These are phyloP conservation scores for Atopsyche davidsoni DNA, from an alignment of 1,140 invertebrate genomes.

Conservation along the genomic window DNA sequence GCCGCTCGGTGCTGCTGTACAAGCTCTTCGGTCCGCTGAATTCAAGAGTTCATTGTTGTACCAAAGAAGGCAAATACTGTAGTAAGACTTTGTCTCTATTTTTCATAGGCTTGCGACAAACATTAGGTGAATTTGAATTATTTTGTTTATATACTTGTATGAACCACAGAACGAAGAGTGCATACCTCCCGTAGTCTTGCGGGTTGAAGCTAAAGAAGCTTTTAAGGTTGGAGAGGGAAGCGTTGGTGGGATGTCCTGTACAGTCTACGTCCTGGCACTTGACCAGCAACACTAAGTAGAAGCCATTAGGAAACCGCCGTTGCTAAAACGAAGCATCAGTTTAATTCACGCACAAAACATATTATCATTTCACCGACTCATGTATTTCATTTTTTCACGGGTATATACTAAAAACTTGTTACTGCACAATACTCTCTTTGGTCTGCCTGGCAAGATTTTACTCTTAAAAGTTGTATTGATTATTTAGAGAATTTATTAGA, in stretches of 20 bases:
- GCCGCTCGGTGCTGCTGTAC: too few relatives aligned
- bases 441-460: not conserved
- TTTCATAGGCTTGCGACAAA: too few relatives aligned
- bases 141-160: not conserved
- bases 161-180: too few relatives aligned
- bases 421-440: not conserved
- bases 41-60: too few relatives aligned
- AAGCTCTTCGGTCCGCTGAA: too few relatives aligned
- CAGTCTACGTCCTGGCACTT: conserved; percentile 71
- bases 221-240: conserved; percentile 1
- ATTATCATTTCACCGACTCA: not conserved
- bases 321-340: conserved; percentile 46
- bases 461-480: not conserved
- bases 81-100: too few relatives aligned
- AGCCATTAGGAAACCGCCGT: conserved; percentile 62
- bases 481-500: conserved; percentile 1
- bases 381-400: not conserved
- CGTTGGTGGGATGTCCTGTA: conserved; percentile 38
- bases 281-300: conserved; percentile 77
- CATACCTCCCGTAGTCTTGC: conserved; percentile 18
- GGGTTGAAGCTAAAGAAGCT: conserved; percentile 17
- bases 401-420: not conserved
- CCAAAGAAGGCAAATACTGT: too few relatives aligned
- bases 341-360: not conserved
- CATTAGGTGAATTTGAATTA: too few relatives aligned